Base-by-base conservation (phyloP, 2,888 invertebrate species). In the Matsumyia berberina region DNA sequence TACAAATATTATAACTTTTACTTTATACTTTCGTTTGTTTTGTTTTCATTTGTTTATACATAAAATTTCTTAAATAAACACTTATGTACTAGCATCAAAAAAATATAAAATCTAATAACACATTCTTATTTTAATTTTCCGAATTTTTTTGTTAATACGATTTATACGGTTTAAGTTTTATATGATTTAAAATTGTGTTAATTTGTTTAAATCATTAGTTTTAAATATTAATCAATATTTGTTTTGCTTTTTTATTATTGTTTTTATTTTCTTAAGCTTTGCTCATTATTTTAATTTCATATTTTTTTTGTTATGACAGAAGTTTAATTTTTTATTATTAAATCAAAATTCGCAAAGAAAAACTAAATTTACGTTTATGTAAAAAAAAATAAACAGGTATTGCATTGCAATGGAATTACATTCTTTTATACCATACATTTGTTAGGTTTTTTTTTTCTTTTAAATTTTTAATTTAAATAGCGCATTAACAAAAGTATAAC, bases 51-150 rank as follows among this genome's bases (percentile, higher is more conserved):
- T 69, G 55, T 83, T 83, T 79, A 83, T 83, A 82, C 77, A 86
- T 76, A 73, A 67, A 82, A 73, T 78, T 82, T 74, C 82, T 86
- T 86, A 86, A 86, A 82, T 80, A 86, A 82, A 86, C 86, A 79
- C 86, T 87, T 87, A 87, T 73, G 39, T 66, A 83, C 86, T 87
- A 87, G 76, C 86, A 77, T 87, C 86, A 79, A 87, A 87, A 87
- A 87, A 86, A 86, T 86, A 86, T 87, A 87, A 87, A 86, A 87
- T 87, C 87, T 87, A 87, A 85, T 87, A 87, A 87, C 87, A 87
- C 86, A 87, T 85, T 85, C 60, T 81, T 76, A 42, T 60, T 72
- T 57, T 74, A 58, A 58, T 79, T 73, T 74, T 55, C 46, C 49
- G 46, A 37, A 57, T 24, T 79, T 66, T 51, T 77, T 67, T 24